Percentiles rank a stretch among this genome's conserved stretches.
Evolutionary conservation across 2,888 invertebrate species (phyloP).

Genomic region (Eilema depressum): DNA sequence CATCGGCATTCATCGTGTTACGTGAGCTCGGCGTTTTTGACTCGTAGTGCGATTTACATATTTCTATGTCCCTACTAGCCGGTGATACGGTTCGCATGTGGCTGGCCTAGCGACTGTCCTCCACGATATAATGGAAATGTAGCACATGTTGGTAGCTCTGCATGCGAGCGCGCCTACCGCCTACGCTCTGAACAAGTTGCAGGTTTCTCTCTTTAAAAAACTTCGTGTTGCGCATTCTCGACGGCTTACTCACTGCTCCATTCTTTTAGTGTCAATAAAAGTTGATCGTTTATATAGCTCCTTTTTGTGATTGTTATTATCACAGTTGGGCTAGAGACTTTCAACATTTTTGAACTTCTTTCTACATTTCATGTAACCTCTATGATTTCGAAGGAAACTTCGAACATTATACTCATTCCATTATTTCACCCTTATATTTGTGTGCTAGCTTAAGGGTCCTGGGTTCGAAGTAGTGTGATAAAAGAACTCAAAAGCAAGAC

Average conservation of each 20-base stretch:
- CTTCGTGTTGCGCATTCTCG: conserved; percentile 33
- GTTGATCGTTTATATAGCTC: conserved; percentile 16
- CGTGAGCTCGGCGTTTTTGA: conserved; percentile 69
- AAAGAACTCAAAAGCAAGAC: no score
- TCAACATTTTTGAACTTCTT: not conserved
- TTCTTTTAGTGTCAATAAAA: conserved; percentile 30
- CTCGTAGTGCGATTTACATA: conserved; percentile 74
- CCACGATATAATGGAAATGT: conserved; percentile 61
- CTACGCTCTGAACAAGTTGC: conserved; percentile 45
- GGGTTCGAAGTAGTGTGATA: not conserved
- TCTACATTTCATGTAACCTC: conserved; percentile 4
- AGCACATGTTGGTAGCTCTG: conserved; percentile 64
- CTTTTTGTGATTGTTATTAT: conserved; percentile 10
- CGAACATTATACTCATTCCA: not conserved
- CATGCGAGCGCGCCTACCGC: conserved; percentile 53
- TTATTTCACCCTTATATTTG: not conserved
- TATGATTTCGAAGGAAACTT: not conserved
- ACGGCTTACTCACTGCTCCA: conserved; percentile 22
- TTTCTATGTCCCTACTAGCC: conserved; percentile 61
- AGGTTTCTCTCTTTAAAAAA: conserved; percentile 47
- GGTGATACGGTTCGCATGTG: conserved; percentile 70
- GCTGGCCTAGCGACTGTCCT: conserved; percentile 60
- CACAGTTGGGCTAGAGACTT: not conserved
- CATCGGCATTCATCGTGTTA: conserved; percentile 63
- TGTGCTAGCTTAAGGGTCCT: no score